Base-by-base conservation (phyloP, 2,113 vertebrate genomes). In the Picathartes gymnocephalus region DNA sequence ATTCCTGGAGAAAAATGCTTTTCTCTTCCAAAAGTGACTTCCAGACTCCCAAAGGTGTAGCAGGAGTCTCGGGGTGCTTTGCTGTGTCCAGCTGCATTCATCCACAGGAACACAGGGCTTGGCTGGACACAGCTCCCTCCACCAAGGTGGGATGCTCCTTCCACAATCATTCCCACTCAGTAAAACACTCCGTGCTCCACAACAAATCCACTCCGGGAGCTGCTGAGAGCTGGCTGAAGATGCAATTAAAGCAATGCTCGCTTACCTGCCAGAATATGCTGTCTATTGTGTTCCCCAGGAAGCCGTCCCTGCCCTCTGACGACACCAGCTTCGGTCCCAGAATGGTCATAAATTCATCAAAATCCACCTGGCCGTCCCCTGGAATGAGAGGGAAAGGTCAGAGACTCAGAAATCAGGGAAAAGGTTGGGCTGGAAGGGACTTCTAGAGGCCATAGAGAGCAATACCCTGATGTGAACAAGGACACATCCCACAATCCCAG, bases 241-340 rank as follows among this genome's bases (percentile, higher is more conserved):
- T 81, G 50, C 33, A 69, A 7, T 73, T 33, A 2, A 50, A 66
- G 45, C 50, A 33, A 6, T 10, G 27, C 16, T 31, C 45, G 85
- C 94, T 97, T 96, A 99, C 99, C 99, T 99, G 99, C 99, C 99
- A 99, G 98, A 99, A 99, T 98, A 99, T 99, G 98, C 98, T 99
- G 92, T 99, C 99, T 97, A 99, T 99, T 82, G 99, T 99, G 94
- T 98, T 99, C 70, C 99, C 99, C 85, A 99, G 98, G 95, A 99
- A 99, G 89, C 99, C 98, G 51, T 99, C 99, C 31, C 99, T 98
- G 37, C 98, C 99, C 97, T 99, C 99, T 4, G 99, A 99, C 0
- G 99, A 99, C 74, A 99, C 98, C 80, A 99, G 98, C 86, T 99
- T 99, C 39, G 99, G 99, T 60, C 99, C 99, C 57, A 99, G 98